These are phyloP conservation scores for Hypomecis atomaria DNA, from an alignment of 2,888 invertebrate species.

Conservation along the genomic window DNA sequence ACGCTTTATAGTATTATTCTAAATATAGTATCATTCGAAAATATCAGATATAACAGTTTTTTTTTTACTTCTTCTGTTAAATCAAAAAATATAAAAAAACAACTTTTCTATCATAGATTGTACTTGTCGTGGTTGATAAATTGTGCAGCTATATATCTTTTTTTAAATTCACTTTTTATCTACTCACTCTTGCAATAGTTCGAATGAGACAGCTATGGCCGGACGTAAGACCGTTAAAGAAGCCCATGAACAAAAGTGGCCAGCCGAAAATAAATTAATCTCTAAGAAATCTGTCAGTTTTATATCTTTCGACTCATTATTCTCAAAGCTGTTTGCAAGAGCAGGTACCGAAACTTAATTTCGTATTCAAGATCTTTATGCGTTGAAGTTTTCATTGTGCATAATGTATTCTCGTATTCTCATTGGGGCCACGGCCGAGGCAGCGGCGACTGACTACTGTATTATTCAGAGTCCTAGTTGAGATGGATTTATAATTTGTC, in stretches of 20 bases:
- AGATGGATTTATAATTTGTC: slow-evolving; percentile 22
- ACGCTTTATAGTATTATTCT: no score
- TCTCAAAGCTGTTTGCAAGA: background rate
- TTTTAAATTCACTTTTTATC: no score
- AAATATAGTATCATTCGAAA: no score
- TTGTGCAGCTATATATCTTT: no score
- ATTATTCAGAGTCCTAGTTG: slow-evolving; percentile 23
- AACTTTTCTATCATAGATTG: no score
- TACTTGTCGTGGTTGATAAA: no score
- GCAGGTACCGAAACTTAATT: slow-evolving; percentile 1
- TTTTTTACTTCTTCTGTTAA: no score
- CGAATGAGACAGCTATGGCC: background rate
- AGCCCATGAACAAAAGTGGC: background rate
- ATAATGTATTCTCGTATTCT: slow-evolving; percentile 20
- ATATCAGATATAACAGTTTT: no score
- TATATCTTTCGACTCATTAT: background rate
- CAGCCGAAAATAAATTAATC: background rate
- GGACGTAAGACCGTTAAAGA: background rate
- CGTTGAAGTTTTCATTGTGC: slow-evolving; percentile 16
- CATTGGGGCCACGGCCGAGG: slow-evolving; percentile 14
- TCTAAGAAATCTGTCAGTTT: background rate
- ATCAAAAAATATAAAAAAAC: no score
- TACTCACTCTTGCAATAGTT: no score
- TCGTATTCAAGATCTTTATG: slow-evolving; percentile 12
- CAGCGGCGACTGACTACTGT: slow-evolving; percentile 15